A percentile compares a stretch with the other conserved stretches of the same genome.
Conservation (phyloP, 1,140 invertebrate species). For the Nilaparvata lugens region DNA sequence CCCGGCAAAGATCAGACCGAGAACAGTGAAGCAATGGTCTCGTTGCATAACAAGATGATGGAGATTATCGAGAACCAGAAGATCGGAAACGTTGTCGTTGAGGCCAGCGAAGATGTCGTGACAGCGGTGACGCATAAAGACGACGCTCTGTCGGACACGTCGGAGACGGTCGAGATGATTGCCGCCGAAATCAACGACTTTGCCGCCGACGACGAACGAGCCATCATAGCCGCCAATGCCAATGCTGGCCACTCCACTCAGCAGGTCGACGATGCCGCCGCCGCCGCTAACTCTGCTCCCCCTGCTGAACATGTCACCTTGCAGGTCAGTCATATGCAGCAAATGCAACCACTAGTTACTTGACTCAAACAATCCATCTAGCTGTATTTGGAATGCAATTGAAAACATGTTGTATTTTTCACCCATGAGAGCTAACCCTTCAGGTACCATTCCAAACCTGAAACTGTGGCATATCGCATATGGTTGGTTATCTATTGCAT, state of each 20-base stretch:
- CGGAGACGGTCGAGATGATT: constrained; percentile 26
- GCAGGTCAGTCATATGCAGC: constrained; percentile 9
- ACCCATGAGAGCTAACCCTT: too few species aligned
- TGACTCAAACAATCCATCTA: too few species aligned
- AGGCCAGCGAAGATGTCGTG: too few species aligned
- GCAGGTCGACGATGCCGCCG: neutral
- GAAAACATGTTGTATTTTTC: too few species aligned
- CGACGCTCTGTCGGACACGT: neutral
- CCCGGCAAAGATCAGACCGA: too few species aligned
- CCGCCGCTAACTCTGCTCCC: neutral
- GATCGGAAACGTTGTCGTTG: too few species aligned
- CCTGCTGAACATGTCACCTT: neutral
- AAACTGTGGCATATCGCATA: too few species aligned
- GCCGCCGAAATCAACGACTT: constrained; percentile 16
- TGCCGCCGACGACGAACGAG: neutral
- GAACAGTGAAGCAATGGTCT: neutral
- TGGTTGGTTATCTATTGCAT: too few species aligned
- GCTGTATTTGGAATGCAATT: too few species aligned
- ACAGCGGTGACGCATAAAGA: neutral
- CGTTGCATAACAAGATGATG: neutral
- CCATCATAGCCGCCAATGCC: neutral
- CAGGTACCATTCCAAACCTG: too few species aligned
- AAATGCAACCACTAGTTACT: too few species aligned
- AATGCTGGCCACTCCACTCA: neutral
- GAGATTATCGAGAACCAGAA: neutral